These are phyloP conservation scores for Drosophila emarginata DNA, from an alignment of 2,888 invertebrate genomes.

Conservation along the genomic window DNA sequence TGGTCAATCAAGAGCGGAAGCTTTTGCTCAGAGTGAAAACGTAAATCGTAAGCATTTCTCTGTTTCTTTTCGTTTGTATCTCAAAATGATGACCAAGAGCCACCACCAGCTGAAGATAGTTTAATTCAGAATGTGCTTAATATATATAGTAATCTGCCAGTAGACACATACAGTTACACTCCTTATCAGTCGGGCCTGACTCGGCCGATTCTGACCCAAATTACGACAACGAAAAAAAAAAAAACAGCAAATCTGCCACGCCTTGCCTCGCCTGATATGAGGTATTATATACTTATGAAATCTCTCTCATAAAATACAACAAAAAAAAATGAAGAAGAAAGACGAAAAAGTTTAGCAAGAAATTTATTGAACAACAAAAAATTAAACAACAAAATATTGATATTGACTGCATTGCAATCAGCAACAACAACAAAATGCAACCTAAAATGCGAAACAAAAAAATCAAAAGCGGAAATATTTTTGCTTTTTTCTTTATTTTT, in stretches of 20 bases:
- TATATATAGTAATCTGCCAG: slow-evolving; percentile 23
- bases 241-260: slow-evolving; percentile 33
- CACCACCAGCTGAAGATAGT: slow-evolving; percentile 42
- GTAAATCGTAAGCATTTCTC: neutral
- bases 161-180: slow-evolving; percentile 17
- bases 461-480: slow-evolving; percentile 69
- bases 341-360: slow-evolving; percentile 66
- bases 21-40: neutral
- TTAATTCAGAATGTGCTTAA: slow-evolving; percentile 47
- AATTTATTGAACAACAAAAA: slow-evolving; percentile 70
- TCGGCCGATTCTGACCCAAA: slow-evolving; percentile 69
- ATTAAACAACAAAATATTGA: slow-evolving; percentile 7
- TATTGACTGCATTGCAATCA: slow-evolving; percentile 49
- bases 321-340: slow-evolving; percentile 32
- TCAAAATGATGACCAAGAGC: slow-evolving; percentile 7
- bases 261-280: slow-evolving; percentile 56
- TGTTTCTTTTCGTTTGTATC: neutral
- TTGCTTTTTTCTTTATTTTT: slow-evolving; percentile 2
- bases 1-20: slow-evolving; percentile 13
- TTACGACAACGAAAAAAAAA: slow-evolving; percentile 58
- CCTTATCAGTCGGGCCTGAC: slow-evolving; percentile 64
- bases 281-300: slow-evolving; percentile 53
- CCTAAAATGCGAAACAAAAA: slow-evolving; percentile 30
- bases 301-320: slow-evolving; percentile 30
- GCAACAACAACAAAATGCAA: slow-evolving; percentile 29